These are phyloP conservation scores for Dicerorhinus sumatrensis DNA, from an alignment of 2,113 vertebrate genomes.

Conservation along the genomic window DNA sequence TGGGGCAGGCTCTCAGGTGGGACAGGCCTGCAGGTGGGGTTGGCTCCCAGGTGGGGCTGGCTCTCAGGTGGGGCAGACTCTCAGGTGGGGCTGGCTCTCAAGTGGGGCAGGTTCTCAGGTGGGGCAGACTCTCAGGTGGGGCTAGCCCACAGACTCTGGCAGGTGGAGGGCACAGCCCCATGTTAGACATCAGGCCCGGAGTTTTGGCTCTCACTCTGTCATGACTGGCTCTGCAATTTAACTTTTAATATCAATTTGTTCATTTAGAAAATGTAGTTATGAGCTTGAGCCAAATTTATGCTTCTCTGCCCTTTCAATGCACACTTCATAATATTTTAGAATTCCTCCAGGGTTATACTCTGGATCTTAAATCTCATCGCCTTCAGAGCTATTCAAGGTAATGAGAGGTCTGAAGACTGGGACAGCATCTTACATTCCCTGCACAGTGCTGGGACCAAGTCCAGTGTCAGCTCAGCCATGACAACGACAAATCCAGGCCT, in stretches of 20 bases:
- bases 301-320: too few species aligned
- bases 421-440: accelerated
- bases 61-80: too few species aligned
- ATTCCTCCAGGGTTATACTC: accelerated
- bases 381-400: neutral
- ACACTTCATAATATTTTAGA: neutral
- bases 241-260: neutral
- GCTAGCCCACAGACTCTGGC: too few species aligned
- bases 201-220: accelerated
- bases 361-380: neutral
- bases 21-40: accelerated
- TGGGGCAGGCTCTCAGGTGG: neutral
- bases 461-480: too few species aligned
- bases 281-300: accelerated
- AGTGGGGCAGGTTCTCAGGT: too few species aligned
- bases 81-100: neutral
- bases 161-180: neutral
- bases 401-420: accelerated
- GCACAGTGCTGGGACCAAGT: accelerated
- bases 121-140: neutral
- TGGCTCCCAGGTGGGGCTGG: accelerated
- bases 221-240: neutral
- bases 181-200: too few species aligned
- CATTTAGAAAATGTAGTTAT: neutral
- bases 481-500: neutral